These are phyloP conservation scores for Carlito syrichta DNA, from an alignment of 2,113 vertebrate genomes.

Conservation along the genomic window DNA sequence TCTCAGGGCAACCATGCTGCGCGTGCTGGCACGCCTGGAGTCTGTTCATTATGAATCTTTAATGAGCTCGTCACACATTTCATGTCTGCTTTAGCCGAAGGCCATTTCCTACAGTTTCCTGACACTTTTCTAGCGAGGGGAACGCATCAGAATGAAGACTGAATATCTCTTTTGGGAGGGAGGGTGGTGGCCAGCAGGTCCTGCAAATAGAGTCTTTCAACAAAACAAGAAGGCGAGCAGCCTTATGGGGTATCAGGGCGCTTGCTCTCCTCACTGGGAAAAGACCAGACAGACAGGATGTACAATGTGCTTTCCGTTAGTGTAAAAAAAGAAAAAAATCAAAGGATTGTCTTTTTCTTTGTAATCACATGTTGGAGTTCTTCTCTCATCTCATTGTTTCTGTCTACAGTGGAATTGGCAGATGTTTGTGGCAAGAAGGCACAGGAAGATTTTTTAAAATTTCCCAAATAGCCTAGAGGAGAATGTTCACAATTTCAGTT, in stretches of 20 bases:
- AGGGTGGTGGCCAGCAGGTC: neutral
- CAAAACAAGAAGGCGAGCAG: too few relatives aligned
- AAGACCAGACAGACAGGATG: fast-evolving
- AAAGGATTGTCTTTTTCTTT: neutral
- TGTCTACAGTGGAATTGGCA: neutral
- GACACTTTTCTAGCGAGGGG: neutral
- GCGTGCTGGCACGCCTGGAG: neutral
- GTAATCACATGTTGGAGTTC: neutral
- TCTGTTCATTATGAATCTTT: neutral
- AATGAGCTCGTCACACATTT: neutral
- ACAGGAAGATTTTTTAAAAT: neutral
- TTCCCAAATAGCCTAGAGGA: neutral
- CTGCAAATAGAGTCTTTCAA: neutral
- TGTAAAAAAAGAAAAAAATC: neutral
- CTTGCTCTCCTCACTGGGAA: neutral
- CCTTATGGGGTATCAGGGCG: neutral
- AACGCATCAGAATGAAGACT: neutral
- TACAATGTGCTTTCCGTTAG: neutral
- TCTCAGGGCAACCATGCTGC: fast-evolving
- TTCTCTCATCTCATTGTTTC: neutral
- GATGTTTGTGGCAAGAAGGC: neutral
- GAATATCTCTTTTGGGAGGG: neutral
- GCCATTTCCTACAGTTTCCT: neutral
- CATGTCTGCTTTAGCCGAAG: neutral
- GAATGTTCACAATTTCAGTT: neutral